A percentile compares a stretch with the other conserved stretches of the same genome.
These are phyloP conservation scores for Menura novaehollandiae DNA, from an alignment of 2,113 vertebrate species.

Conservation along the genomic window DNA sequence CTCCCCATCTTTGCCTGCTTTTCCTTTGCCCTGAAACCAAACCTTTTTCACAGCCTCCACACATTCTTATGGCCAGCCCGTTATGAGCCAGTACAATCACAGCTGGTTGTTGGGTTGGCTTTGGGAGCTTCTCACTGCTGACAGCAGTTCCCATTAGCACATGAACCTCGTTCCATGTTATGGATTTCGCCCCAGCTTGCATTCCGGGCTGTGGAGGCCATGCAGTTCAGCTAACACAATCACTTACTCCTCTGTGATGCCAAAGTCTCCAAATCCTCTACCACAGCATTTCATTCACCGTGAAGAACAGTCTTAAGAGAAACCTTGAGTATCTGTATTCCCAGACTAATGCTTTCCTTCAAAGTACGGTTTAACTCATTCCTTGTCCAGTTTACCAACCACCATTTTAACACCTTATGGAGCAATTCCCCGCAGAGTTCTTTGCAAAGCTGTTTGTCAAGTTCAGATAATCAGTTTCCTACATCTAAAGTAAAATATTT, in stretches of 20 bases:
- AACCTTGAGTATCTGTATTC: not conserved
- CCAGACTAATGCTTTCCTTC: not conserved
- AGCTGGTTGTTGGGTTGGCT: not conserved
- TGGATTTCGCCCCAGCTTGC: not conserved
- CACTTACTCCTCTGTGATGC: not conserved
- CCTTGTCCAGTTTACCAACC: not conserved
- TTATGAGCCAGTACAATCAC: not conserved
- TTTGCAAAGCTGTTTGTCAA: not conserved
- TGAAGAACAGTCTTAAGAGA: not conserved
- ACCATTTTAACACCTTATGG: not conserved
- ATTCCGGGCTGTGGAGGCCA: not conserved
- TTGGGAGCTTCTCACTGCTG: not conserved
- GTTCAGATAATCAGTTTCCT: not conserved
- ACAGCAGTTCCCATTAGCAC: not conserved
- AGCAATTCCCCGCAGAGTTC: not conserved
- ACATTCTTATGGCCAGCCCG: not conserved
- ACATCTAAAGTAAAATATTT: not conserved
- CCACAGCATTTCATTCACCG: not conserved
- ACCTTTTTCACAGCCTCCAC: not conserved
- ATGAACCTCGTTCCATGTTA: not conserved
- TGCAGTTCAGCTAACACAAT: not conserved
- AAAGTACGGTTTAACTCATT: not conserved
- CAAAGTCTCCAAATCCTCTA: not conserved
- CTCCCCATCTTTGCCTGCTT: not conserved
- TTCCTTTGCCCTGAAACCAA: not conserved